phyloP scores from a whole-genome alignment of 2,797 vertebrate genomes.

The Aulostomus chinensis region DNA sequence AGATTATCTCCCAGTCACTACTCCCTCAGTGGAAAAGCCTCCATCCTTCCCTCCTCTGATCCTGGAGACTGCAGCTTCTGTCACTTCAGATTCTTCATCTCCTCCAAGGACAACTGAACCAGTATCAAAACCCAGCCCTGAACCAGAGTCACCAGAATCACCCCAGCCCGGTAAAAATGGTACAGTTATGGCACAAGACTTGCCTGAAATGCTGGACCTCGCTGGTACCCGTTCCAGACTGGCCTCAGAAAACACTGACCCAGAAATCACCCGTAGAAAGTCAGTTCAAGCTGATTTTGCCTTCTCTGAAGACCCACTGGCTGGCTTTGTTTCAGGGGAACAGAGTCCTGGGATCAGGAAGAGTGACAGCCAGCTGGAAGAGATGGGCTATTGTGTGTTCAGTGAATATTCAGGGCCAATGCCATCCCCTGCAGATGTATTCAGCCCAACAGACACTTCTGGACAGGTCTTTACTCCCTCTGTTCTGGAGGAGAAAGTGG shows the following conservation, averaged over 20 bases:
- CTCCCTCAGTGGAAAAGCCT: slow-evolving; percentile 88
- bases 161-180: slow-evolving; percentile 91
- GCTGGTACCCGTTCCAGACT: slow-evolving; percentile 90
- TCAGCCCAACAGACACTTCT: slow-evolving; percentile 78
- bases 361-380: slow-evolving; percentile 93
- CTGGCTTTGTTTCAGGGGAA: slow-evolving; percentile 73
- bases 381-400: slow-evolving; percentile 98
- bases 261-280: slow-evolving; percentile 84
- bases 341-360: slow-evolving; percentile 70
- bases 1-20: slow-evolving; percentile 92
- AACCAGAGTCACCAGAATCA: slow-evolving; percentile 83
- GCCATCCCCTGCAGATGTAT: slow-evolving; percentile 90
- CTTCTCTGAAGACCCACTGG: slow-evolving; percentile 72
- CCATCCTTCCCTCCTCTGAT: slow-evolving; percentile 86
- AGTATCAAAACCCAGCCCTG: slow-evolving; percentile 69
- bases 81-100: slow-evolving; percentile 75
- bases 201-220: slow-evolving; percentile 97
- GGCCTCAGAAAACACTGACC: slow-evolving; percentile 88
- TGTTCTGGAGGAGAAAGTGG: slow-evolving; percentile 78
- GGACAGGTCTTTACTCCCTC: slow-evolving; percentile 76
- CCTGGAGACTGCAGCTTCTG: slow-evolving; percentile 80
- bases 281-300: slow-evolving; percentile 81
- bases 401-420: slow-evolving; percentile 98
- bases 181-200: slow-evolving; percentile 89
- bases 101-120: slow-evolving; percentile 65